Evolutionary conservation across 2,888 invertebrate genomes (phyloP), one percentile per base, ranked within the genome.

Genomic region (Drosophila sordidapex): DNA sequence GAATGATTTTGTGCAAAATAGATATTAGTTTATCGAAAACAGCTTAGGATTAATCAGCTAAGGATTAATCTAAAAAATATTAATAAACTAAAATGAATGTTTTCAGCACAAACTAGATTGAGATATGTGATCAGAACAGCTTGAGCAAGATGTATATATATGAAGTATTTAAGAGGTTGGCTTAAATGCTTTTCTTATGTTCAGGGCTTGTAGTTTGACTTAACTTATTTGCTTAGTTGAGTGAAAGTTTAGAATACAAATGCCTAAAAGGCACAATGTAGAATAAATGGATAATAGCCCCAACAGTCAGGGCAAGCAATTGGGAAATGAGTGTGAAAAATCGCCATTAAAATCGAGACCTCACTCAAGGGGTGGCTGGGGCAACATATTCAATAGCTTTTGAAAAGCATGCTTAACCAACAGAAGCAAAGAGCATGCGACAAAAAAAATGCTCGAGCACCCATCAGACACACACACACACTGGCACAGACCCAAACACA

Each of bases 331-430:
- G 82, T 76, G 79, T 86, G 73, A 82, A 87, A 84, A 84, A 89
- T 87, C 72, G 74, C 86, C 76, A 82, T 87, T 87, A 73, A 85
- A 70, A 54, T 61, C 62, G 76, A 74, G 52, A 57, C 52, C 61
- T n/a, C 60, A 61, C 67, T 63, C 29, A 51, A 40, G 62, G 60
- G 73, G 13, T 51, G 70, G 59, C 29, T 25, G 58, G 72, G 73
- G 77, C 60, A 88, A 81, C 85, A 83, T 88, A 83, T 85, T 85
- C 87, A 88, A 85, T 85, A 76, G 85, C 89, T 83, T 79, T 85
- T 85, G 75, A 86, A 85, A 83, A 88, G 85, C 79, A 73, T 85
- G 79, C 88, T 88, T 83, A 78, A 86, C 83, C 79, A 74, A 79
- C 70, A 69, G 38, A 35, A 61, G 67, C 61, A 68, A 69, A 76